Conservation (phyloP, 1,140 invertebrate genomes). For the Brachystomella parvula region DNA sequence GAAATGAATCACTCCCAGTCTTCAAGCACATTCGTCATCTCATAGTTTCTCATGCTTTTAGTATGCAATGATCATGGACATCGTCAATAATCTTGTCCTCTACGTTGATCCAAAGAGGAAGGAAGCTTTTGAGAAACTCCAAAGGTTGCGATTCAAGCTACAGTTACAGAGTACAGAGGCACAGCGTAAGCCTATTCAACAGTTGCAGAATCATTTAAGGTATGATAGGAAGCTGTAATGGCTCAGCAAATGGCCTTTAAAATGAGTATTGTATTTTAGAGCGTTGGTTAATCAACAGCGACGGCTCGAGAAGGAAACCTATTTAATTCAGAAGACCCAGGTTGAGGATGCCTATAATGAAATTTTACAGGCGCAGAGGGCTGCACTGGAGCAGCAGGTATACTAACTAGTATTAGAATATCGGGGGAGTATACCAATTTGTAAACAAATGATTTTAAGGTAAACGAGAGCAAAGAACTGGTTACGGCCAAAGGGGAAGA, state of each 20-base stretch:
- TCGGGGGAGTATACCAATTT: conserved; percentile 2
- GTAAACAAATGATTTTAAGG: no score
- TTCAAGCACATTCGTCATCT: background rate
- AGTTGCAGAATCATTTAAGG: conserved; percentile 76
- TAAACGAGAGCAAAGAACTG: conserved; percentile 83
- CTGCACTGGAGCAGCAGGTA: conserved; percentile 60
- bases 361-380: conserved; percentile 57
- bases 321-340: conserved; percentile 68
- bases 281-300: conserved; percentile 67
- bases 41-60: conserved; percentile 43
- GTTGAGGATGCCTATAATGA: conserved; percentile 57
- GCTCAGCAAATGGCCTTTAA: no score
- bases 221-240: conserved; percentile 31
- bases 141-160: conserved; percentile 85
- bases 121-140: conserved; percentile 76
- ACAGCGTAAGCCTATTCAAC: conserved; percentile 81
- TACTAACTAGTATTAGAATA: no score
- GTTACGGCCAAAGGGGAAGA: conserved; percentile 81
- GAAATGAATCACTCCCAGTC: background rate
- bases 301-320: conserved; percentile 80
- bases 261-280: conserved; percentile 21
- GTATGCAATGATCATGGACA: conserved; percentile 93
- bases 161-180: conserved; percentile 83
- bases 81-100: conserved; percentile 91
- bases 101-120: conserved; percentile 94